Conservation (phyloP, 1,140 invertebrate genomes). For the Drosophila neocordata region DNA sequence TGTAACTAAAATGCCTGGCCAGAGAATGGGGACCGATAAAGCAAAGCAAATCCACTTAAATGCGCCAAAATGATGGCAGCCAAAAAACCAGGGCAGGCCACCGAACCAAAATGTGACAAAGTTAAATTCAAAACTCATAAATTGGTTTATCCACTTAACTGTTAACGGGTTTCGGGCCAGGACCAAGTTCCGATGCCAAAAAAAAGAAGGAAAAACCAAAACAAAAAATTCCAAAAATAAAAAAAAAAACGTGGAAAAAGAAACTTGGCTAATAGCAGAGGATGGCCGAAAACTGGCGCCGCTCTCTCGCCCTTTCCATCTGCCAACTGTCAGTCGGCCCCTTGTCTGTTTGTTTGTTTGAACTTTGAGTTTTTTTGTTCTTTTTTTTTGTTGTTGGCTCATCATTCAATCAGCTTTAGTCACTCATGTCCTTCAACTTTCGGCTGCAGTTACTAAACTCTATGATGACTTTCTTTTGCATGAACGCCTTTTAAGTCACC, state of each 20-base stretch:
- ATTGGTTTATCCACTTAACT: slow-evolving; percentile 83
- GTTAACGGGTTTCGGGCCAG: slow-evolving; percentile 77
- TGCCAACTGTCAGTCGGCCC: slow-evolving; percentile 6
- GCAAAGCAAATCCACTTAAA: slow-evolving; percentile 82
- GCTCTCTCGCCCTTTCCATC: slow-evolving; percentile 52
- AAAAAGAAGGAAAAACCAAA: slow-evolving; percentile 28
- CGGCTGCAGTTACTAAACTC: slow-evolving; percentile 34
- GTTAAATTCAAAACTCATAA: slow-evolving; percentile 82
- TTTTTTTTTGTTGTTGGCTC: slow-evolving; percentile 54
- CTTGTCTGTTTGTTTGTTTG: slow-evolving; percentile 25
- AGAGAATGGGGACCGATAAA: slow-evolving; percentile 70
- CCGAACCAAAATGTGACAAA: slow-evolving; percentile 70
- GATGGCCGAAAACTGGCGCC: slow-evolving; percentile 52
- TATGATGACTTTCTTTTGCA: slow-evolving; percentile 75
- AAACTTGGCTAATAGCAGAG: slow-evolving; percentile 75
- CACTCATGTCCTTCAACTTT: slow-evolving; percentile 62
- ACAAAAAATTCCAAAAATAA: slow-evolving; percentile 10
- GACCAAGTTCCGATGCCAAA: slow-evolving; percentile 65
- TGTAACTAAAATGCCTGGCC: slow-evolving; percentile 55
- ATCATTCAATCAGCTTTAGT: slow-evolving; percentile 72
- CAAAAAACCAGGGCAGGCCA: slow-evolving; percentile 28
- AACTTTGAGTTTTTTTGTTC: slow-evolving; percentile 26
- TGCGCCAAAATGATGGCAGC: slow-evolving; percentile 61
- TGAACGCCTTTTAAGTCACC: slow-evolving; percentile 53
- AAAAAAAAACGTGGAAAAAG: slow-evolving; percentile 27